Evolutionary conservation across 2,888 invertebrate species (phyloP).

Genomic region (Bruchidius siliquastri): DNA sequence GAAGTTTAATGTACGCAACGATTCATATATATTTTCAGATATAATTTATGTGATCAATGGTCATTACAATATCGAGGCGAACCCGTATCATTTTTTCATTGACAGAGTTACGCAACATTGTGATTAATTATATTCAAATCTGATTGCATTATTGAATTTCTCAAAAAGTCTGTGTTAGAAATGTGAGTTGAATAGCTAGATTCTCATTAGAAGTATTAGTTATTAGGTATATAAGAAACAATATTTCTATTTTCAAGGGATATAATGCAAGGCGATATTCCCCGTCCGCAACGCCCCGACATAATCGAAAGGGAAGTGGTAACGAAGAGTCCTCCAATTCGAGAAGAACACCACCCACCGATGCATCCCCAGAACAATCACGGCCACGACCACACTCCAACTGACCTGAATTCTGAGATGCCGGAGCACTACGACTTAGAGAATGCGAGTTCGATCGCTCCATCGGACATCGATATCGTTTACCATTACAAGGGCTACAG

Average conservation of each 20-base stretch:
- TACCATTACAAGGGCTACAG: conserved; percentile 91
- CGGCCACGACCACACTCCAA: conserved; percentile 60
- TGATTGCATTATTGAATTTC: too few species aligned
- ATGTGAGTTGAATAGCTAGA: too few species aligned
- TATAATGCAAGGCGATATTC: conserved; percentile 59
- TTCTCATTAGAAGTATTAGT: too few species aligned
- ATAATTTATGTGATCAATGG: too few species aligned
- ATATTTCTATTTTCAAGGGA: neutral
- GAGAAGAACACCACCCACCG: conserved; percentile 76
- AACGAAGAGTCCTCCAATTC: conserved; percentile 74
- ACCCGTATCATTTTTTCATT: too few species aligned
- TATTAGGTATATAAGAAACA: too few species aligned
- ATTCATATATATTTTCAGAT: too few species aligned
- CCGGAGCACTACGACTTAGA: conserved; percentile 95
- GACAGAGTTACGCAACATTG: too few species aligned
- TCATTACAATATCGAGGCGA: too few species aligned
- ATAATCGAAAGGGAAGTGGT: conserved; percentile 88
- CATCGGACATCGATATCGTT: conserved; percentile 94
- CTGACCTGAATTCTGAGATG: conserved; percentile 72
- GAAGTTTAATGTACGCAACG: too few species aligned
- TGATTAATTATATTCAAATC: too few species aligned
- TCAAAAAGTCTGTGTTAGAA: too few species aligned
- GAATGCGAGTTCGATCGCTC: conserved; percentile 95
- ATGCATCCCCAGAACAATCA: conserved; percentile 68
- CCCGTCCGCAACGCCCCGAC: conserved; percentile 83